Conservation (phyloP, 2,888 invertebrate genomes). For the Amblyteles armatorius region DNA sequence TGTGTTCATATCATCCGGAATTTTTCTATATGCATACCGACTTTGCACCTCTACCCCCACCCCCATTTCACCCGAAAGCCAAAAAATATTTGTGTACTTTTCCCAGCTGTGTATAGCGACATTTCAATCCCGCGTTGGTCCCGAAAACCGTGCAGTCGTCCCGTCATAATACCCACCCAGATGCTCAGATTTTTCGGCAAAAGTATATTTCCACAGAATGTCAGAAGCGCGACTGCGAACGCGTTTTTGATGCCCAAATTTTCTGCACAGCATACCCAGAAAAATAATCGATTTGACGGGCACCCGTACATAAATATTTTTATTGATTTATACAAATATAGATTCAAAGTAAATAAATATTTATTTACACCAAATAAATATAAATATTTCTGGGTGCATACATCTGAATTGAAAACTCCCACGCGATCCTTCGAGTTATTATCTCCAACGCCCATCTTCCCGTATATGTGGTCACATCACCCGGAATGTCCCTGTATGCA, state of each 20-base stretch:
- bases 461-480: too few species aligned
- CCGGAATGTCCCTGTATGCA: too few species aligned
- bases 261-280: too few species aligned
- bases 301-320: too few species aligned
- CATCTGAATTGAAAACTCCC: too few species aligned
- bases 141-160: slow-evolving; percentile 9
- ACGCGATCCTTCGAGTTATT: too few species aligned
- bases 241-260: background rate
- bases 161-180: slow-evolving; percentile 44
- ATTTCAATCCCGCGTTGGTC: slow-evolving; percentile 69
- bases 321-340: too few species aligned
- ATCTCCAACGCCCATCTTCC: too few species aligned
- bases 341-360: too few species aligned
- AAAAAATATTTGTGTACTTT: slow-evolving; percentile 78
- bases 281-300: too few species aligned
- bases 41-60: background rate
- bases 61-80: slow-evolving; percentile 54
- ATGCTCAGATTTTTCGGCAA: slow-evolving; percentile 62
- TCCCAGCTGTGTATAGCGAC: slow-evolving; percentile 60
- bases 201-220: slow-evolving; percentile 64
- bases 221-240: slow-evolving; percentile 57
- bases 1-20: background rate
- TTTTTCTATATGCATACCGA: background rate
- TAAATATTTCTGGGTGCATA: too few species aligned
- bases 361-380: too few species aligned